These are phyloP conservation scores for Cynopterus brachyotis DNA, from an alignment of 2,113 vertebrate species.

Conservation along the genomic window DNA sequence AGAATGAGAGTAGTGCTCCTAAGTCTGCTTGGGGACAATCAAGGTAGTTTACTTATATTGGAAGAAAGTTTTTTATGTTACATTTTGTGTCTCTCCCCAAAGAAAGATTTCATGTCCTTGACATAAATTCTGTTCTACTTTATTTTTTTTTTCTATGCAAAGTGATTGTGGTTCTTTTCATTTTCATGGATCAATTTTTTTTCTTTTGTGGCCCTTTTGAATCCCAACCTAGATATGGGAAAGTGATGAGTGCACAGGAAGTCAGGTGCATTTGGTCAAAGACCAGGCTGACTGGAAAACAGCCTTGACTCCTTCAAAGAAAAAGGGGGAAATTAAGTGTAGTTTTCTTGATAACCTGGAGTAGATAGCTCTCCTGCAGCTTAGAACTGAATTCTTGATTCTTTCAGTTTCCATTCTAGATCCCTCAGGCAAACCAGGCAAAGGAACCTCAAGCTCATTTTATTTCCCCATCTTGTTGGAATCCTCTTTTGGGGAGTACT, in stretches of 20 bases:
- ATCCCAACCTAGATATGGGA: not conserved
- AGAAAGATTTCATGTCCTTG: conserved; percentile 60
- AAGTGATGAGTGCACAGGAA: not conserved
- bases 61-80: not conserved
- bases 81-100: not conserved
- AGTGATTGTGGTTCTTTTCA: not conserved
- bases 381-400: not conserved
- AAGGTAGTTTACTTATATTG: not conserved
- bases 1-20: not conserved
- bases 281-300: not conserved
- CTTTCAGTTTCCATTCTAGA: not conserved
- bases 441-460: not conserved
- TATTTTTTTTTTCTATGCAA: not conserved
- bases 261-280: not conserved
- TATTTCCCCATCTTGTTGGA: not conserved
- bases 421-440: not conserved
- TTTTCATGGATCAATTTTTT: not conserved
- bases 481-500: not conserved
- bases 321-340: not conserved
- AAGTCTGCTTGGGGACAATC: not conserved
- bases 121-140: not conserved
- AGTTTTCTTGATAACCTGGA: not conserved
- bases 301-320: not conserved
- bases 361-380: not conserved
- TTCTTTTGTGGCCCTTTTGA: not conserved